Base-by-base conservation (phyloP, 1,140 invertebrate species). In the Brachionus rotundiformis region DNA sequence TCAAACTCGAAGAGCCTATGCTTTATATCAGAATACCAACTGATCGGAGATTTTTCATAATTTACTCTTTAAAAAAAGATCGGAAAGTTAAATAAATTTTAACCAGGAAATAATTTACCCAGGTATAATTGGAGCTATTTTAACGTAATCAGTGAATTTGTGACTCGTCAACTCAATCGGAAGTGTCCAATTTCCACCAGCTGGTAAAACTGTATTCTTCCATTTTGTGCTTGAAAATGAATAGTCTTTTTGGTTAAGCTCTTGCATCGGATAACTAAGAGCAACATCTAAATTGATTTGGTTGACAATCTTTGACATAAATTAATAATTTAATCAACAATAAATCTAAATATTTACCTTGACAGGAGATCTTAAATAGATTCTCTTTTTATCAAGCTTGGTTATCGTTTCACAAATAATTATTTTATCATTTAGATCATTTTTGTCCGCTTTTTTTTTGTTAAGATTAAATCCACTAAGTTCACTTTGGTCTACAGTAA, bases 341-440 rank as follows among this genome's bases (percentile, higher is more conserved):
- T n/a, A n/a, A n/a, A n/a, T n/a, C n/a, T n/a, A n/a, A n/a, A n/a
- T n/a, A n/a, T n/a, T n/a, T n/a, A 79, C 44, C 59, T 79, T 44
- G 23, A 79, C 49, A 23, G 76, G 33, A 59, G 76, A 79, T 54
- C 76, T 54, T 19, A 79, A 16, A 41, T 79, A 79, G 25, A 79
- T 79, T 79, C 76, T 33, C 25, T 49, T 54, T n/a, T 79, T 79
- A 27, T 79, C 76, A 61, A 79, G 76, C n/a, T 79, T 54, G 2
- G 23, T 79, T 8, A 79, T 29, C 0, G 76, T 79, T 54, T 79
- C 29, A 11, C 76, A 79, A 41, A 79, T 79, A 8, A 79, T 63
- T 41, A 79, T 49, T 11, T 36, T 79, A 11, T 79, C 76, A 54
- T 79, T 54, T 33, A 36, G 3, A 16, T 59, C n/a, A n/a, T 1